Percentiles rank a stretch among this genome's conserved stretches.
phyloP scores from a whole-genome alignment of 2,888 invertebrate genomes.

The Oscheius sp. region DNA sequence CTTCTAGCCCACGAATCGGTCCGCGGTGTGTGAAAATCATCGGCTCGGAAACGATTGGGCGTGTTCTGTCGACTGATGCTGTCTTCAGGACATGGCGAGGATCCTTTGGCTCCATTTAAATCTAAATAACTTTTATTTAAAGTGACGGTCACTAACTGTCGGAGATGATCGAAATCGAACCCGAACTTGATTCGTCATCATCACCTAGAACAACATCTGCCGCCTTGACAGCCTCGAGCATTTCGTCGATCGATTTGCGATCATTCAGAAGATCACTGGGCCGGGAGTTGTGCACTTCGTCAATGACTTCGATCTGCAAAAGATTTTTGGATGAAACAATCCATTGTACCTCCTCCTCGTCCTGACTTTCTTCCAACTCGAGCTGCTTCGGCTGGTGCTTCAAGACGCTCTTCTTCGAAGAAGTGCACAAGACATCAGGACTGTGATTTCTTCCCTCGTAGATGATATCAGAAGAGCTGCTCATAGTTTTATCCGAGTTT shows the following conservation, averaged over 20 bases:
- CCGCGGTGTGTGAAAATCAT: conserved; percentile 7
- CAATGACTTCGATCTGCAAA: conserved; percentile 23
- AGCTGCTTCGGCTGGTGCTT: too few relatives aligned
- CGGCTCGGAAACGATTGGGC: conserved; percentile 12
- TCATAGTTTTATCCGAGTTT: too few relatives aligned
- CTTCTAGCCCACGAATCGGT: conserved; percentile 12
- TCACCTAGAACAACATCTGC: neutral
- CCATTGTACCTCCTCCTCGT: conserved; percentile 8
- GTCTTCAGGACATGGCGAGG: conserved; percentile 46
- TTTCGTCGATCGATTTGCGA: conserved; percentile 4
- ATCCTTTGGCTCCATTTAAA: conserved; percentile 14
- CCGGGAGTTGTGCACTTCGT: conserved; percentile 10
- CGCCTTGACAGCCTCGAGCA: neutral
- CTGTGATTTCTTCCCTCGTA: neutral
- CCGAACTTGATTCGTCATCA: conserved; percentile 17
- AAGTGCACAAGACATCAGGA: conserved; percentile 9
- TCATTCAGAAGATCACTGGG: neutral
- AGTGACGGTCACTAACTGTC: neutral
- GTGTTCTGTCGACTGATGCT: conserved; percentile 42
- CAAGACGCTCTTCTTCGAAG: neutral
- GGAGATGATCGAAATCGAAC: conserved; percentile 33
- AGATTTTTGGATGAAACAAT: neutral
- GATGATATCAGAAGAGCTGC: neutral
- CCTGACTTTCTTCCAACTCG: conserved; percentile 14
- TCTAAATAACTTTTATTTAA: neutral